Base-by-base conservation (phyloP, 2,113 vertebrate species). In the Agapornis roseicollis region DNA sequence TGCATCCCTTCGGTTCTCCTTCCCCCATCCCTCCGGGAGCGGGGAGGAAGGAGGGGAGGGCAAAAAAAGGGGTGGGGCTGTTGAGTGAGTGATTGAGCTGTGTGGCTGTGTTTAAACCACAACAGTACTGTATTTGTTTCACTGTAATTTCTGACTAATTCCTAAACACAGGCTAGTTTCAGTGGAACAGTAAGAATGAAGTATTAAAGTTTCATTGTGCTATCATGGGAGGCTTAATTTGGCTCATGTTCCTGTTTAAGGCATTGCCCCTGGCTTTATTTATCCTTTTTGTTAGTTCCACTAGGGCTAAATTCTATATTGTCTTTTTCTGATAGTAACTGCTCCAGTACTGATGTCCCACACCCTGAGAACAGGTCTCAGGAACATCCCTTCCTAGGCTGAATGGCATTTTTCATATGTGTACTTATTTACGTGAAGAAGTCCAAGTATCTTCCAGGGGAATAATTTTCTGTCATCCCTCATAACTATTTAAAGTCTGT, bases 91-190 rank as follows among this genome's bases (percentile, higher is more conserved):
- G n/a, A n/a, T n/a, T n/a, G n/a, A n/a, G n/a, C n/a, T n/a, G n/a
- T n/a, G n/a, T n/a, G n/a, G n/a, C n/a, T n/a, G n/a, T n/a, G n/a
- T n/a, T n/a, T n/a, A n/a, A n/a, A n/a, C n/a, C n/a, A n/a, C n/a
- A n/a, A n/a, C n/a, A n/a, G n/a, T n/a, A n/a, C n/a, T n/a, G 5
- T 85, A 39, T 83, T 95, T 82, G 17, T 78, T 81, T 85, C 9
- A 1, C 41, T 80, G 37, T 71, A 82, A 71, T 95, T 96, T 95
- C 74, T 92, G 68, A 20, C n/a, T 89, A 65, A 97, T 85, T 96
- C 71, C 37, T 86, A 73, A 81, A 39, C 69, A 86, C 6, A 49
- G 44, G 58, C 89, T 76, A 31, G 37, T 85, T 93, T 52, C 66
- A 68, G 25, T 78, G 72, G 42, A 88, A 83, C 9, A 66, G 12